Evolutionary conservation across 2,113 vertebrate species (phyloP).

Genomic region (Megaceryle maxima): DNA sequence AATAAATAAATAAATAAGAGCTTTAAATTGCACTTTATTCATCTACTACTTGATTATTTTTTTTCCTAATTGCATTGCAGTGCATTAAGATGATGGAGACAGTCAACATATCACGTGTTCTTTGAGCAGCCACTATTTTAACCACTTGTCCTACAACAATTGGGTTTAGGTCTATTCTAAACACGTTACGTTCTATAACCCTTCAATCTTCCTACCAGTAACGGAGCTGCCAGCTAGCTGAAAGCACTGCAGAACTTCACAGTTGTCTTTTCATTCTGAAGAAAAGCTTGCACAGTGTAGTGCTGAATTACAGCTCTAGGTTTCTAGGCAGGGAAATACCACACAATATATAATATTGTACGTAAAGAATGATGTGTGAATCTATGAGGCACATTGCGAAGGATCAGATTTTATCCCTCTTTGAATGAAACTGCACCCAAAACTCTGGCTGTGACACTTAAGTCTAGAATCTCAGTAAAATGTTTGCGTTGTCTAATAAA

Average conservation of each 20-base stretch:
- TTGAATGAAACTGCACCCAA: neutral
- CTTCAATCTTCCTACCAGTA: neutral
- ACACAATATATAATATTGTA: neutral
- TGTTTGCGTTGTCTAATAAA: neutral
- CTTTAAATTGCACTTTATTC: neutral
- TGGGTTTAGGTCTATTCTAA: neutral
- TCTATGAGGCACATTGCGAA: neutral
- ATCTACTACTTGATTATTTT: neutral
- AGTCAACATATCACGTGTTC: neutral
- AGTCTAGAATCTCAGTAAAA: neutral
- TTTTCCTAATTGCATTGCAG: neutral
- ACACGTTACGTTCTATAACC: neutral
- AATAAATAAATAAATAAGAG: neutral
- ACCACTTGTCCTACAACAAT: neutral
- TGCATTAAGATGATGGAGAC: neutral
- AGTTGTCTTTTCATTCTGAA: slow-evolving; percentile 34
- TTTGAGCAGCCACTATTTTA: neutral
- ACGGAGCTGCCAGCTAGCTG: neutral
- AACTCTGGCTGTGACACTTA: neutral
- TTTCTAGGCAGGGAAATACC: neutral
- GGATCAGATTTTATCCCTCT: neutral
- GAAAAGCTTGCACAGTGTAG: neutral
- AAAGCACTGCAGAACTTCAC: neutral
- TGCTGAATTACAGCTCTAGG: neutral
- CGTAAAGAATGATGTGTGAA: neutral